Evolutionary conservation across 2,888 invertebrate genomes (phyloP).

Genomic region (Timandra comae): DNA sequence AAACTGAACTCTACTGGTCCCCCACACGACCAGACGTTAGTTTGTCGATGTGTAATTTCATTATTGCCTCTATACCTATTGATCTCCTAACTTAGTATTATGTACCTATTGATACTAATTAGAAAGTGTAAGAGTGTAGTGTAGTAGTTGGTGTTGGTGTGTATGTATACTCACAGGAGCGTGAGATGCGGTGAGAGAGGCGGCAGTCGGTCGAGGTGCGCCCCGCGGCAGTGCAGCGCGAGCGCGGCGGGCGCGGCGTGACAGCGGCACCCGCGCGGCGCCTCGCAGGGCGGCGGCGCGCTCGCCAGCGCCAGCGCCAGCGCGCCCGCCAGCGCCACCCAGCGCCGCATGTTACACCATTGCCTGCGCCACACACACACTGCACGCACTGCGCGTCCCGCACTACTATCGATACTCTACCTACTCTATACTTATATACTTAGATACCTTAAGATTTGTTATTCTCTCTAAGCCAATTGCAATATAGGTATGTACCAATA

Average conservation of each 20-base stretch:
- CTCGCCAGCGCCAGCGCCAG: constrained; percentile 22
- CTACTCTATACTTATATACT: too few relatives aligned
- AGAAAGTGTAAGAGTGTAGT: too few relatives aligned
- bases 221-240: constrained; percentile 41
- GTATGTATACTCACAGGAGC: constrained; percentile 37
- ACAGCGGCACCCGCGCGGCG: constrained; percentile 37
- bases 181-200: constrained; percentile 42
- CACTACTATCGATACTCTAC: not conserved
- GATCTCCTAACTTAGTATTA: too few relatives aligned
- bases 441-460: too few relatives aligned
- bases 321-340: constrained; percentile 27
- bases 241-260: constrained; percentile 37
- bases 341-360: constrained; percentile 8
- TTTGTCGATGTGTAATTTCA: too few relatives aligned
- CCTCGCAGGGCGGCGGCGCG: constrained; percentile 13
- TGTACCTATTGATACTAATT: too few relatives aligned
- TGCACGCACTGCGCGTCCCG: constrained; percentile 3
- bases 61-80: too few relatives aligned
- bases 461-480: too few relatives aligned
- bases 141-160: not conserved
- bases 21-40: not conserved
- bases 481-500: too few relatives aligned
- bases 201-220: constrained; percentile 43
- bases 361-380: constrained; percentile 1
- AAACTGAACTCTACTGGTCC: too few relatives aligned